phyloP scores from a whole-genome alignment of 2,888 invertebrate species.

The Isotomurus palustris region DNA sequence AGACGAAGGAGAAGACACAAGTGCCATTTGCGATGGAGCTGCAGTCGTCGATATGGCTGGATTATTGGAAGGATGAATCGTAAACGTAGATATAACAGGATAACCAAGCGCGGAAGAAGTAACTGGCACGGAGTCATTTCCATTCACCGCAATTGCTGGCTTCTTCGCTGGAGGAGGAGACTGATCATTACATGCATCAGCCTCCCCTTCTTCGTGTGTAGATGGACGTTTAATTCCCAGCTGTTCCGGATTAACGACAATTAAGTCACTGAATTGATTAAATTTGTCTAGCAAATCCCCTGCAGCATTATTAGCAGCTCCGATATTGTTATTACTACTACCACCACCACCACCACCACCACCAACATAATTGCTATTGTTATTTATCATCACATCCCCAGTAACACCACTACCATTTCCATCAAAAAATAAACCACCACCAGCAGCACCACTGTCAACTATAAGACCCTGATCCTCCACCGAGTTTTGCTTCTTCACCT shows the following conservation, averaged over 20 bases:
- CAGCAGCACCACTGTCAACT: slow-evolving; percentile 18
- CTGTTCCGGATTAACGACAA: slow-evolving; percentile 47
- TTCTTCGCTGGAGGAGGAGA: slow-evolving; percentile 32
- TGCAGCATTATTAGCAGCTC: slow-evolving; percentile 22
- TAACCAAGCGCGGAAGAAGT: too few relatives aligned
- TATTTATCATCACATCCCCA: slow-evolving; percentile 15
- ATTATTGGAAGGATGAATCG: too few relatives aligned
- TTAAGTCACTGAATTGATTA: slow-evolving; percentile 46
- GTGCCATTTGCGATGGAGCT: too few relatives aligned
- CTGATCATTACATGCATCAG: too few relatives aligned
- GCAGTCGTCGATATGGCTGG: too few relatives aligned
- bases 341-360: slow-evolving; percentile 19
- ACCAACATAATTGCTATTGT: slow-evolving; percentile 11
- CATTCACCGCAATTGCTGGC: slow-evolving; percentile 21
- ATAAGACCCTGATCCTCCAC: neutral
- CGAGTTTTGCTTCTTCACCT: neutral
- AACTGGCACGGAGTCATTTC: too few relatives aligned
- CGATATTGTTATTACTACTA: slow-evolving; percentile 16
- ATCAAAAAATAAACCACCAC: too few relatives aligned
- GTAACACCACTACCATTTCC: slow-evolving; percentile 1
- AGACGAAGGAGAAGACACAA: too few relatives aligned
- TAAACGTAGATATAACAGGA: too few relatives aligned
- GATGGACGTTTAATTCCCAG: slow-evolving; percentile 40
- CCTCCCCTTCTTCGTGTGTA: neutral
- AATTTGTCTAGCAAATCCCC: slow-evolving; percentile 45